Conservation (phyloP, 53 echinoderm and acorn worm species). For the Zoroaster sp. region DNA sequence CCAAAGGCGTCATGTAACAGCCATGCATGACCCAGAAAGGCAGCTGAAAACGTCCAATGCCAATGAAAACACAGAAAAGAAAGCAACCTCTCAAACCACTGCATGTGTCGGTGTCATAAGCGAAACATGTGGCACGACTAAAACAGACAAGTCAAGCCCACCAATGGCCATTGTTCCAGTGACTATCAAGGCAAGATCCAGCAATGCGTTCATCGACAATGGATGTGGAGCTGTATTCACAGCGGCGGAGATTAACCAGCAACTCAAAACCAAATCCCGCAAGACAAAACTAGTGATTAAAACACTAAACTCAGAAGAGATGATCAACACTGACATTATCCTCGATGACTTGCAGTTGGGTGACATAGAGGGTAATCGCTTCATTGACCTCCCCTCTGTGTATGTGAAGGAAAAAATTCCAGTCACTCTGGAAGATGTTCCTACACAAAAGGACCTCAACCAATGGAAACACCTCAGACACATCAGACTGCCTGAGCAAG, state of each 20-base stretch:
- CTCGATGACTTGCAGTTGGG: constrained; percentile 38
- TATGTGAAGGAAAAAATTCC: constrained; percentile 64
- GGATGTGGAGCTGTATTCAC: constrained; percentile 10
- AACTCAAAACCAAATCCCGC: neutral
- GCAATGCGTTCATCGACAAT: constrained; percentile 14
- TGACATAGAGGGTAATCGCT: constrained; percentile 22
- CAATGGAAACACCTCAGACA: constrained; percentile 49
- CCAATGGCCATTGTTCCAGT: constrained; percentile 25
- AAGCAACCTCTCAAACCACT: neutral
- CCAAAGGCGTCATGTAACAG: neutral
- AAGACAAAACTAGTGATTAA: constrained; percentile 35
- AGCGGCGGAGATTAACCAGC: neutral
- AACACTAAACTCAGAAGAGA: constrained; percentile 16
- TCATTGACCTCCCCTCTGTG: constrained; percentile 57
- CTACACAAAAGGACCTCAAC: constrained; percentile 46
- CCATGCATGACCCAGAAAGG: constrained; percentile 11
- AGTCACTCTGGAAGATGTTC: constrained; percentile 40
- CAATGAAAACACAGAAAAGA: neutral
- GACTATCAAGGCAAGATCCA: neutral
- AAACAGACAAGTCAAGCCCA: neutral
- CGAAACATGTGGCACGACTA: neutral
- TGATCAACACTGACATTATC: constrained; percentile 16
- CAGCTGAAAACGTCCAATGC: neutral
- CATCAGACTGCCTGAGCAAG: constrained; percentile 42
- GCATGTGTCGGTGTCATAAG: neutral